Percentiles rank a stretch among this genome's conserved stretches.
phyloP scores from a whole-genome alignment of 2,797 vertebrate genomes.

The Neosilurus mollespiculum region DNA sequence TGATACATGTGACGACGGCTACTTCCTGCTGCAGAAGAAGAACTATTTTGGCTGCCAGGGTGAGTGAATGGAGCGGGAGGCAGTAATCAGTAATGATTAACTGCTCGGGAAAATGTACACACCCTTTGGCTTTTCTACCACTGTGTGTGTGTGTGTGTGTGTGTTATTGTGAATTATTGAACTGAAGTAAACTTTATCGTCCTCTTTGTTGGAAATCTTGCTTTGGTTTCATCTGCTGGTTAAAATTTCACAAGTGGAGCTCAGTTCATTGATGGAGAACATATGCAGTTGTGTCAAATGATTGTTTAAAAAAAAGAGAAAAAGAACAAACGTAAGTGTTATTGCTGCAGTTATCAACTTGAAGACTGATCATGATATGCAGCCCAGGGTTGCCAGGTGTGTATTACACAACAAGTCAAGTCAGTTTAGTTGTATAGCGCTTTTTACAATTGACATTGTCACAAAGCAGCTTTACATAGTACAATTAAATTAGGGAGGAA shows the following conservation, averaged over 20 bases:
- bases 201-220: background rate
- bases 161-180: background rate
- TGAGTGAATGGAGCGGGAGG: constrained; percentile 60
- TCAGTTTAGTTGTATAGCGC: too few species aligned
- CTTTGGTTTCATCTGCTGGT: background rate
- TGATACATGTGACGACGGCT: constrained; percentile 82
- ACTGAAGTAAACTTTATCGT: background rate
- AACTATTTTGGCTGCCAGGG: constrained; percentile 92
- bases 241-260: background rate
- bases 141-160: background rate
- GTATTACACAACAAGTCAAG: background rate
- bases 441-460: too few species aligned
- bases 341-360: background rate
- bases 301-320: background rate
- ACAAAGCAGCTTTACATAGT: too few species aligned
- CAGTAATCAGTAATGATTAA: constrained; percentile 29
- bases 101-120: background rate
- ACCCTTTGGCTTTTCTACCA: background rate
- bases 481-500: too few species aligned
- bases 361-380: background rate
- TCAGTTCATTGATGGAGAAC: background rate
- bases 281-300: background rate
- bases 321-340: too few species aligned
- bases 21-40: constrained; percentile 79
- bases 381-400: background rate